Percentiles rank a stretch among this genome's conserved stretches.
Evolutionary conservation across 1,140 invertebrate genomes (phyloP).

Genomic region (Lysiphlebus fabarum): DNA sequence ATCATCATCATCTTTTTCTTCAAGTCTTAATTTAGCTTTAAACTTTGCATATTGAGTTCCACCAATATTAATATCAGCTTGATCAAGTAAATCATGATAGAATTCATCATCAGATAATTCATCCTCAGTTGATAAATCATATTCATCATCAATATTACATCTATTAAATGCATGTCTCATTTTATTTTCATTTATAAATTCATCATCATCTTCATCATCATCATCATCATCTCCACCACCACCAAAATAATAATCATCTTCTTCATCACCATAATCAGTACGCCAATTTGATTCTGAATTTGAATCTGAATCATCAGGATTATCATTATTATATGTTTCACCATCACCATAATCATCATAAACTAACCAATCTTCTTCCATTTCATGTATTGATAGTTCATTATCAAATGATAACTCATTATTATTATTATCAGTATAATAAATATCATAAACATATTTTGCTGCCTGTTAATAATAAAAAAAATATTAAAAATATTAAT

Average conservation of each 20-base stretch:
- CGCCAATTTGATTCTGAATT: constrained; percentile 57
- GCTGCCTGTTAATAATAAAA: constrained; percentile 29
- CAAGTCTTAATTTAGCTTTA: constrained; percentile 44
- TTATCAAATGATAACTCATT: constrained; percentile 29
- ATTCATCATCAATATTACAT: constrained; percentile 35
- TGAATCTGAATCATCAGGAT: constrained; percentile 57
- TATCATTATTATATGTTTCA: constrained; percentile 36
- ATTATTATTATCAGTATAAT: constrained; percentile 36
- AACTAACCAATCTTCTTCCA: constrained; percentile 37
- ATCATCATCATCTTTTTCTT: too few relatives aligned
- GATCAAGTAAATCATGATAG: constrained; percentile 53
- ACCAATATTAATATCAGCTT: constrained; percentile 53
- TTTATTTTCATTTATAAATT: too few relatives aligned
- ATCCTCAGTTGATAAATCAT: constrained; percentile 7
- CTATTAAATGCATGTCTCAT: constrained; percentile 42
- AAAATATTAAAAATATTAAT: constrained; percentile 7
- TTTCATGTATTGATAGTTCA: constrained; percentile 29
- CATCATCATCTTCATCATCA: constrained; percentile 42
- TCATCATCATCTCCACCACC: constrained; percentile 29
- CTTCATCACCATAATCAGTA: constrained; percentile 59
- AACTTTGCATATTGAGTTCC: constrained; percentile 59
- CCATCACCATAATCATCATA: constrained; percentile 33
- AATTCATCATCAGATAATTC: constrained; percentile 50
- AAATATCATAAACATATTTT: constrained; percentile 46
- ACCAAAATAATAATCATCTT: constrained; percentile 21